Evolutionary conservation across 2,113 vertebrate species (phyloP).

Genomic region (Hirundichthys speculiger): DNA sequence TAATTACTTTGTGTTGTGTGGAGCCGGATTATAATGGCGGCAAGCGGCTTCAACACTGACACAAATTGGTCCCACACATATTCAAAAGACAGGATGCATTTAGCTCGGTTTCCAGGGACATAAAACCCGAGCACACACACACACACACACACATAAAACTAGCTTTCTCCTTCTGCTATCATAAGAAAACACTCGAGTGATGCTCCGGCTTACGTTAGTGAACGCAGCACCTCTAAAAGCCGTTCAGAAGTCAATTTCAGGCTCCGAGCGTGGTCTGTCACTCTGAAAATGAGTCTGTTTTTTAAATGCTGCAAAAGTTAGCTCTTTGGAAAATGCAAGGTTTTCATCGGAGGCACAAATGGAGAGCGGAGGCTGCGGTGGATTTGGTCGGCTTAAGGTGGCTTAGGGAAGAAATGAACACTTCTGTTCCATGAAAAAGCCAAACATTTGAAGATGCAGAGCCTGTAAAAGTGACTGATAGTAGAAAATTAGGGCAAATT

Average conservation of each 20-base stretch:
- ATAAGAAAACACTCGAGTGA: conserved; percentile 29
- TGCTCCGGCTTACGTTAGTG: conserved; percentile 24
- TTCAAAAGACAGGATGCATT: conserved; percentile 56
- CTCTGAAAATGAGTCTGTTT: conserved; percentile 36
- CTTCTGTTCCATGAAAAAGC: conserved; percentile 22
- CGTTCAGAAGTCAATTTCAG: conserved; percentile 43
- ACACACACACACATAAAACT: conserved; percentile 6
- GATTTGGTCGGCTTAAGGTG: conserved; percentile 52
- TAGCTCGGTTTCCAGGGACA: conserved; percentile 51
- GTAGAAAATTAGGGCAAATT: conserved; percentile 27
- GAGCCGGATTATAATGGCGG: conserved; percentile 69
- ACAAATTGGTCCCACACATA: conserved; percentile 68
- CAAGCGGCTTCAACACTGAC: conserved; percentile 60
- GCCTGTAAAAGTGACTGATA: conserved; percentile 7
- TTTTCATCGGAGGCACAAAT: conserved; percentile 57
- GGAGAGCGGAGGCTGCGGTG: conserved; percentile 32
- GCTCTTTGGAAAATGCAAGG: conserved; percentile 34
- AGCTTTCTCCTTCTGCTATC: conserved; percentile 10
- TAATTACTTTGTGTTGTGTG: conserved; percentile 76
- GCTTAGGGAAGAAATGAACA: conserved; percentile 48
- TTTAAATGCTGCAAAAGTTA: conserved; percentile 41
- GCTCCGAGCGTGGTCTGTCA: conserved; percentile 20
- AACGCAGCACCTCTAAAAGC: conserved; percentile 21
- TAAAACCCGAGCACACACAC: conserved; percentile 11
- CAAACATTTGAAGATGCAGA: conserved; percentile 17